phyloP scores from a whole-genome alignment of 2,113 vertebrate genomes.

The Pristiophorus japonicus region DNA sequence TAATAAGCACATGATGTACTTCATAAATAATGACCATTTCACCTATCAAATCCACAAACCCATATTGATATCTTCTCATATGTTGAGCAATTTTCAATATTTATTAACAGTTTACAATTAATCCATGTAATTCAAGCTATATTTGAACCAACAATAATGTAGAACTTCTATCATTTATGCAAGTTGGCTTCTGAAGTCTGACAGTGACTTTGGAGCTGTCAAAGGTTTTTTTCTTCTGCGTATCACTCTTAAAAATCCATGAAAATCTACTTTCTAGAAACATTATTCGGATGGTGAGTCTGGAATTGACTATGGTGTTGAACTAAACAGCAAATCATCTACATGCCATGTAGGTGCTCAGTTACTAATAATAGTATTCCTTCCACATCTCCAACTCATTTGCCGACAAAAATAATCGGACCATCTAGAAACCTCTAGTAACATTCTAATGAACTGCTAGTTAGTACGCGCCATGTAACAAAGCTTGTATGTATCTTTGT shows the following conservation, averaged over 20 bases:
- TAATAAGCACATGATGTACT: background rate
- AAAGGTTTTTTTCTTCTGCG: background rate
- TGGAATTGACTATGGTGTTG: background rate
- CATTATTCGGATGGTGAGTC: background rate
- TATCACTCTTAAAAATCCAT: background rate
- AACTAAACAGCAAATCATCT: background rate
- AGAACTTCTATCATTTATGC: background rate
- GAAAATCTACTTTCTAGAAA: background rate
- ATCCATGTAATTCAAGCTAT: background rate
- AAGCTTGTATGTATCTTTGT: background rate
- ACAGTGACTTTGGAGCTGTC: background rate
- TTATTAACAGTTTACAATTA: background rate
- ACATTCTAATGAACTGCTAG: background rate
- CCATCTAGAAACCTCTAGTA: background rate
- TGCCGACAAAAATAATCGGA: background rate
- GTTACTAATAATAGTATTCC: background rate
- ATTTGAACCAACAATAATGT: background rate
- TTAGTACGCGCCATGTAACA: background rate
- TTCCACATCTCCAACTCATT: background rate
- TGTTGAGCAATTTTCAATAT: background rate
- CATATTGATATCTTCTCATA: background rate
- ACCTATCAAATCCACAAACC: background rate
- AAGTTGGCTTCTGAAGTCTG: background rate
- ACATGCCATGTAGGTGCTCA: background rate
- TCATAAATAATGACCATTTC: background rate